Evolutionary conservation across 2,888 invertebrate species (phyloP).

Genomic region (Loripinus fragilis): DNA sequence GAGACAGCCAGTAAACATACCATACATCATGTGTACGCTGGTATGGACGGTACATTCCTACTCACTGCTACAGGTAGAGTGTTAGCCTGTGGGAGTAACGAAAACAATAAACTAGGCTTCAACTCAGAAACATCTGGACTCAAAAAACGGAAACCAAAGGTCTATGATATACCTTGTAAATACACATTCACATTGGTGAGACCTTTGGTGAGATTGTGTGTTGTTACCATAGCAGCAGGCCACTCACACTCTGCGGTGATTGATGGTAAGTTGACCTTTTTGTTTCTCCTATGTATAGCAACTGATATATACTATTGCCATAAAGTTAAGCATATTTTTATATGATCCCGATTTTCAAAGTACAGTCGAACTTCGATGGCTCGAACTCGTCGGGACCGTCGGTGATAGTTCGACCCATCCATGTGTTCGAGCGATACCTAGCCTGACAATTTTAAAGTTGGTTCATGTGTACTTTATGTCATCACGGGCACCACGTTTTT

Average conservation of each 20-base stretch:
- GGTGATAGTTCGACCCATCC: too few relatives aligned
- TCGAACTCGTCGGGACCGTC: too few relatives aligned
- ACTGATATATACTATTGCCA: too few relatives aligned
- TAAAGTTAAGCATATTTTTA: too few relatives aligned
- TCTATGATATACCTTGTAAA: slow-evolving; percentile 81
- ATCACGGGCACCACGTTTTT: too few relatives aligned
- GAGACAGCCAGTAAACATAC: slow-evolving; percentile 75
- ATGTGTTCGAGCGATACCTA: too few relatives aligned
- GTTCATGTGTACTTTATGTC: too few relatives aligned
- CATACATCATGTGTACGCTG: slow-evolving; percentile 78
- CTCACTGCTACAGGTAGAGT: slow-evolving; percentile 79
- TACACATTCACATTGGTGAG: slow-evolving; percentile 79
- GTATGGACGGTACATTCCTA: slow-evolving; percentile 79
- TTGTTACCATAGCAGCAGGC: slow-evolving; percentile 78
- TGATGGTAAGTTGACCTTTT: slow-evolving; percentile 77
- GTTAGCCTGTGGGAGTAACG: slow-evolving; percentile 82
- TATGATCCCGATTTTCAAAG: too few relatives aligned
- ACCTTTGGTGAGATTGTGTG: slow-evolving; percentile 75
- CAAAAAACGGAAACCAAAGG: slow-evolving; percentile 73
- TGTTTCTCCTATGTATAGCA: too few relatives aligned
- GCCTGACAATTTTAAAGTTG: too few relatives aligned
- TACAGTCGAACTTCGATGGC: too few relatives aligned
- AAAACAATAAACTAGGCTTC: slow-evolving; percentile 82
- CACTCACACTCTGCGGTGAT: slow-evolving; percentile 81
- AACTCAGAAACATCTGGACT: slow-evolving; percentile 80